A percentile compares a stretch with the other conserved stretches of the same genome.
These are phyloP conservation scores for Idaea aversata DNA, from an alignment of 2,888 invertebrate genomes.

Conservation along the genomic window DNA sequence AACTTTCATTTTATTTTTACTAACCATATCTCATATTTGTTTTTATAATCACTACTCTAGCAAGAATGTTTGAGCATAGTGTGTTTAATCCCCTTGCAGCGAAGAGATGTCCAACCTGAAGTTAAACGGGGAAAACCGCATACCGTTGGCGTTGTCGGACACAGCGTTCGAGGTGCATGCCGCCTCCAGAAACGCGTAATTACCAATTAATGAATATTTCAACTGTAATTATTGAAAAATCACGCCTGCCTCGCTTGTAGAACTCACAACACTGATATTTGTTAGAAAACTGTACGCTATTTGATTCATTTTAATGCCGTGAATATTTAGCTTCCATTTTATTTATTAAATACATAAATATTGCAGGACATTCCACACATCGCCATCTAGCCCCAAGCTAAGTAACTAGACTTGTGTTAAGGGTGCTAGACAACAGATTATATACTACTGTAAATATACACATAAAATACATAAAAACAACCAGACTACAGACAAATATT, in stretches of 20 bases:
- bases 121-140: slow-evolving; percentile 74
- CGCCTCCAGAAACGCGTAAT: slow-evolving; percentile 77
- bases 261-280: slow-evolving; percentile 25
- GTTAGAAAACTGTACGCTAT: neutral
- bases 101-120: slow-evolving; percentile 78
- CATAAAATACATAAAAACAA: too few species aligned
- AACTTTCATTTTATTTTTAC: slow-evolving; percentile 4
- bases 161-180: slow-evolving; percentile 78
- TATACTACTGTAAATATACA: too few species aligned
- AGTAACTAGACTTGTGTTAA: too few species aligned
- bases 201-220: slow-evolving; percentile 34
- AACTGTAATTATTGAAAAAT: slow-evolving; percentile 35
- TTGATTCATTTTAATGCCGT: neutral
- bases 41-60: slow-evolving; percentile 2
- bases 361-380: too few species aligned
- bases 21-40: neutral
- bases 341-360: too few species aligned
- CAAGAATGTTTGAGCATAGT: slow-evolving; percentile 32
- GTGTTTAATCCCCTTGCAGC: slow-evolving; percentile 57
- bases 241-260: slow-evolving; percentile 47
- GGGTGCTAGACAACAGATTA: too few species aligned
- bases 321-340: neutral
- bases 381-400: too few species aligned
- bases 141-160: slow-evolving; percentile 76
- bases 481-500: too few species aligned